Percentiles rank a stretch among this genome's conserved stretches.
Conservation (phyloP, 2,888 invertebrate genomes). For the Brachyopa scutellaris region DNA sequence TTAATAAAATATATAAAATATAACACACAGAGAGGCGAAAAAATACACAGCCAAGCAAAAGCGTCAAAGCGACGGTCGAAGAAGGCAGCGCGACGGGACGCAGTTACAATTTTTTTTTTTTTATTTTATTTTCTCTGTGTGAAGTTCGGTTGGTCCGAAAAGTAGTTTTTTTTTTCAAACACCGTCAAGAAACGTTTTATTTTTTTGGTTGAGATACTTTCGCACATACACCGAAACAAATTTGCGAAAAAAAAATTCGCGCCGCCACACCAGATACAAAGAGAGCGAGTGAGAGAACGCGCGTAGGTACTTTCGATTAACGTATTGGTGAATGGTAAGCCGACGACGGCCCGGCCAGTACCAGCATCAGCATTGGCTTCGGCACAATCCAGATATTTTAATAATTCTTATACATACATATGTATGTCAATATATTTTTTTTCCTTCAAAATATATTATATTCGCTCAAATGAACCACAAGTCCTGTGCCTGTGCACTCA, state of each 20-base stretch:
- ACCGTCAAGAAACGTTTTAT: slow-evolving; percentile 46
- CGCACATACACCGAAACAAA: slow-evolving; percentile 40
- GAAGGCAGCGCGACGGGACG: slow-evolving; percentile 37
- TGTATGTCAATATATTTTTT: slow-evolving; percentile 17
- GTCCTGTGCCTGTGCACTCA: neutral
- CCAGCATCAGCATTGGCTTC: too few species aligned
- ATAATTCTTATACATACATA: too few species aligned
- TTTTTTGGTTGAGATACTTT: slow-evolving; percentile 43
- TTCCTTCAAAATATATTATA: neutral
- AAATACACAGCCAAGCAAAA: slow-evolving; percentile 64
- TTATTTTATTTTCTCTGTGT: slow-evolving; percentile 52
- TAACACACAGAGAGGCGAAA: slow-evolving; percentile 68
- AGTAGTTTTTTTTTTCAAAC: slow-evolving; percentile 48
- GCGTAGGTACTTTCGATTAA: slow-evolving; percentile 30
- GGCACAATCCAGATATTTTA: slow-evolving; percentile 24
- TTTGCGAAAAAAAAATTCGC: slow-evolving; percentile 61
- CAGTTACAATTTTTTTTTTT: slow-evolving; percentile 20
- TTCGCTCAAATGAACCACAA: slow-evolving; percentile 26
- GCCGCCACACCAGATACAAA: slow-evolving; percentile 29
- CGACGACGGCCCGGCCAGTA: too few species aligned
- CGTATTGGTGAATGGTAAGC: slow-evolving; percentile 55
- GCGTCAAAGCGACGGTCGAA: slow-evolving; percentile 38
- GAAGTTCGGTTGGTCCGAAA: slow-evolving; percentile 54
- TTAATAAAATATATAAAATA: slow-evolving; percentile 73
- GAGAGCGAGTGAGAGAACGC: slow-evolving; percentile 49